phyloP scores from a whole-genome alignment of 2,797 vertebrate genomes.

The Lophotriccus pileatus region DNA sequence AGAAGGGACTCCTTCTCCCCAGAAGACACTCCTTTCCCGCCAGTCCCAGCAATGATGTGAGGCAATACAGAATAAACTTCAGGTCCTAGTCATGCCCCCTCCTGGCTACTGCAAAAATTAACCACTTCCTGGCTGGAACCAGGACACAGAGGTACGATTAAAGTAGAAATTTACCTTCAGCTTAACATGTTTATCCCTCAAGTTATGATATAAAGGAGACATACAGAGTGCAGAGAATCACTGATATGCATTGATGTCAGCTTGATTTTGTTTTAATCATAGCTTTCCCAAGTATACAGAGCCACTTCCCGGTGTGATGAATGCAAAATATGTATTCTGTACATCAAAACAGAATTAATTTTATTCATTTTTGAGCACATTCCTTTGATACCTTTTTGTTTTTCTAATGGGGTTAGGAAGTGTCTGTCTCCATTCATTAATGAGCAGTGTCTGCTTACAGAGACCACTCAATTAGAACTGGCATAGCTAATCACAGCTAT shows the following conservation, averaged over 20 bases:
- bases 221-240: slow-evolving; percentile 5
- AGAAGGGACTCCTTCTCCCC: not conserved
- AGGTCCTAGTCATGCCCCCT: not conserved
- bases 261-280: not conserved
- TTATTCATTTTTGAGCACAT: slow-evolving; percentile 20
- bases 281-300: not conserved
- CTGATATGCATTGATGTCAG: not conserved
- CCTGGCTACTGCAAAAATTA: not conserved
- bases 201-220: not conserved
- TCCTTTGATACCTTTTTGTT: not conserved
- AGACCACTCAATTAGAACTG: slow-evolving; percentile 52
- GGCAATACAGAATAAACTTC: not conserved
- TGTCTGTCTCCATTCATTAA: not conserved
- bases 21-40: not conserved
- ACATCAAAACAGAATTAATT: not conserved
- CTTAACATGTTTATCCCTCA: not conserved
- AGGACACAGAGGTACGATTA: not conserved
- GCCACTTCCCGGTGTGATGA: not conserved
- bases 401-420: slow-evolving; percentile 1
- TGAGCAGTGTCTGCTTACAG: slow-evolving; percentile 2
- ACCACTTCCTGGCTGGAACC: not conserved
- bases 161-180: slow-evolving; percentile 11
- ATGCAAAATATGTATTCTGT: slow-evolving; percentile 16
- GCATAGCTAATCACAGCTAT: not conserved
- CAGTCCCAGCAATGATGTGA: too few relatives aligned